Evolutionary conservation across 2,113 vertebrate genomes (phyloP).

Genomic region (Macquaria ambigua): DNA sequence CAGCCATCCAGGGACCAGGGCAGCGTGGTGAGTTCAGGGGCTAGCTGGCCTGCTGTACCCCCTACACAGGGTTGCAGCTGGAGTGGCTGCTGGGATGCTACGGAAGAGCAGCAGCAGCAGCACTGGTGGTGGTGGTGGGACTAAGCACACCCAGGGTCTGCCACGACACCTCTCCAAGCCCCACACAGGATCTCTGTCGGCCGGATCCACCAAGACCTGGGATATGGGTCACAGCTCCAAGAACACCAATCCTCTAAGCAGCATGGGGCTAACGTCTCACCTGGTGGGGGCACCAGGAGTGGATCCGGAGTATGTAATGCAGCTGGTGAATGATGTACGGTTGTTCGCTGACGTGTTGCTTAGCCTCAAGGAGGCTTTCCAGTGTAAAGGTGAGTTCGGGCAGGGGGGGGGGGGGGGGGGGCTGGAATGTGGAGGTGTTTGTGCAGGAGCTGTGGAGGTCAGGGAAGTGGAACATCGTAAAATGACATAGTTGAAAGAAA

Average conservation of each 20-base stretch:
- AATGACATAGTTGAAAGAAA: slow-evolving; percentile 13
- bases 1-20: slow-evolving; percentile 57
- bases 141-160: slow-evolving; percentile 86
- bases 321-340: slow-evolving; percentile 94
- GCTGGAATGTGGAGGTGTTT: slow-evolving; percentile 82
- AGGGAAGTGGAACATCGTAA: not conserved
- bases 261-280: slow-evolving; percentile 83
- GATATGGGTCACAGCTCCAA: slow-evolving; percentile 88
- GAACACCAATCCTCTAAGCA: slow-evolving; percentile 84
- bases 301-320: slow-evolving; percentile 94
- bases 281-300: slow-evolving; percentile 85
- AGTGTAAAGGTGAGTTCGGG: slow-evolving; percentile 88
- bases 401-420: slow-evolving; percentile 86
- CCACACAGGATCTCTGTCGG: slow-evolving; percentile 81
- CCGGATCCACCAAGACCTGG: slow-evolving; percentile 84
- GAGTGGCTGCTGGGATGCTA: slow-evolving; percentile 88
- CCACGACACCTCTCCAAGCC: slow-evolving; percentile 82
- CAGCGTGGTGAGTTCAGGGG: slow-evolving; percentile 64
- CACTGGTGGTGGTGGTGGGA: slow-evolving; percentile 54
- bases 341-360: slow-evolving; percentile 94
- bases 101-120: slow-evolving; percentile 85
- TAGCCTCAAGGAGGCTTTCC: slow-evolving; percentile 92
- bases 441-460: slow-evolving; percentile 12
- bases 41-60: slow-evolving; percentile 53
- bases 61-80: slow-evolving; percentile 48